phyloP scores from a whole-genome alignment of 2,888 invertebrate species.

The Sinelater perroti region DNA sequence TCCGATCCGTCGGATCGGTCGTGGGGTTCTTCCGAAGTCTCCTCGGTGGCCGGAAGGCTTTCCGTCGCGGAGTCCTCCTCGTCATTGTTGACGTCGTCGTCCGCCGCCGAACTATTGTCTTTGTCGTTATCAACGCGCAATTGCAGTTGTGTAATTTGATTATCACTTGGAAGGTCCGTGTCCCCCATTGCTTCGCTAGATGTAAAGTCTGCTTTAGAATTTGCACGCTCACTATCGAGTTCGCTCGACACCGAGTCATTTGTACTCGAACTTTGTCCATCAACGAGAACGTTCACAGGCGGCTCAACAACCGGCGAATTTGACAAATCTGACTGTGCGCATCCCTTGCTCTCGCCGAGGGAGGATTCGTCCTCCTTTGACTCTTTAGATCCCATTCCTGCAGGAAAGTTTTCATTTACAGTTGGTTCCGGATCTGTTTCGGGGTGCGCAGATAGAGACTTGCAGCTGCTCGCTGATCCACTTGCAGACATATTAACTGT shows the following conservation, averaged over 20 bases:
- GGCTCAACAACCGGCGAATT: slow-evolving; percentile 35
- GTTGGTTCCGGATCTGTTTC: slow-evolving; percentile 2
- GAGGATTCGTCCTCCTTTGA: slow-evolving; percentile 35
- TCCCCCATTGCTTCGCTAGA: slow-evolving; percentile 48
- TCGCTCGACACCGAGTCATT: slow-evolving; percentile 42
- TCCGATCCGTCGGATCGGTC: slow-evolving; percentile 84
- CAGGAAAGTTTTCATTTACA: not conserved
- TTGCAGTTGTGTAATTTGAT: not conserved
- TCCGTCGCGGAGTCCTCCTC: slow-evolving; percentile 72
- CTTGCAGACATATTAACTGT: slow-evolving; percentile 27
- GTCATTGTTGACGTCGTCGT: slow-evolving; percentile 64
- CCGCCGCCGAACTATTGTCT: slow-evolving; percentile 44
- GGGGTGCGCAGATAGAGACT: not conserved
- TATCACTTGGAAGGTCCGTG: slow-evolving; percentile 6
- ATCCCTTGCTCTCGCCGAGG: slow-evolving; percentile 14
- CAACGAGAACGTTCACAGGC: slow-evolving; percentile 35
- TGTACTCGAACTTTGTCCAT: slow-evolving; percentile 41
- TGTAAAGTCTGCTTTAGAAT: slow-evolving; percentile 51
- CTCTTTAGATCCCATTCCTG: slow-evolving; percentile 46
- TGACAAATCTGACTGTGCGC: slow-evolving; percentile 31
- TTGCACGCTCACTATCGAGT: slow-evolving; percentile 44
- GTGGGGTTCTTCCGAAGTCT: slow-evolving; percentile 68
- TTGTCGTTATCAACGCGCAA: slow-evolving; percentile 52
- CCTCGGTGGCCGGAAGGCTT: slow-evolving; percentile 67
- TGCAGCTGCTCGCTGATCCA: not conserved